Evolutionary conservation across 2,888 invertebrate genomes (phyloP), one percentile per base, ranked within the genome.

Genomic region (Drosophila hamatofila): DNA sequence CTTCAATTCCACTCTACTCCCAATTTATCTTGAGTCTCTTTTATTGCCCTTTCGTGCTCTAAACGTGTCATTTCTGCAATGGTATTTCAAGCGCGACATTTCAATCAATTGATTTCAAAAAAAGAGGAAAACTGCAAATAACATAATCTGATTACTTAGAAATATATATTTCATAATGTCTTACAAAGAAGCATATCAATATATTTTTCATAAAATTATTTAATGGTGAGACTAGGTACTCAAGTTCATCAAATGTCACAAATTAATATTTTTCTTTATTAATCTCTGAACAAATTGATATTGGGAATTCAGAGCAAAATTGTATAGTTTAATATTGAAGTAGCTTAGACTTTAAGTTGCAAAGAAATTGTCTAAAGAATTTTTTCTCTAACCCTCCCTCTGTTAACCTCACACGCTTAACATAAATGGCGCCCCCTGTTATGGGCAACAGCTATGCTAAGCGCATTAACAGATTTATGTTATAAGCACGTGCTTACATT

Each of bases 391-490:
- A 6, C 16, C n/a, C n/a, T 0, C 35, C 2, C 16, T 16, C 16
- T 35, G 49, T 49, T 49, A 49, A 30, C 11, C 3, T 18, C 30
- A 14, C 11, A 48, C 27, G 49, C 12, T 8, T 33, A 18, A 48
- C 48, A 48, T 27, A 30, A n/a, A 27, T 11, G 1, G 11, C 18
- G 14, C 14, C 18, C 14, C 18, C 49, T 49, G 49, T 49, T 49
- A 49, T 14, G 49, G 30, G 49, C 18, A 30, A 21, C 14, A 49
- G 49, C 49, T 14, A 30, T 7, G 30, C 30, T 18, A 27, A 27
- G 16, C 9, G 9, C 49, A 49, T 49, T 49, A 30, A 33, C 49
- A 49, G 49, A 30, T 30, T 49, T 49, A 49, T 49, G 49, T 49
- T 49, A 49, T 33, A 14, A 33, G 49, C 30, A 11, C 12, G 30